A percentile compares a stretch with the other conserved stretches of the same genome.
These are phyloP conservation scores for Amphimallon solstitiale DNA, from an alignment of 2,888 invertebrate genomes.

Conservation along the genomic window DNA sequence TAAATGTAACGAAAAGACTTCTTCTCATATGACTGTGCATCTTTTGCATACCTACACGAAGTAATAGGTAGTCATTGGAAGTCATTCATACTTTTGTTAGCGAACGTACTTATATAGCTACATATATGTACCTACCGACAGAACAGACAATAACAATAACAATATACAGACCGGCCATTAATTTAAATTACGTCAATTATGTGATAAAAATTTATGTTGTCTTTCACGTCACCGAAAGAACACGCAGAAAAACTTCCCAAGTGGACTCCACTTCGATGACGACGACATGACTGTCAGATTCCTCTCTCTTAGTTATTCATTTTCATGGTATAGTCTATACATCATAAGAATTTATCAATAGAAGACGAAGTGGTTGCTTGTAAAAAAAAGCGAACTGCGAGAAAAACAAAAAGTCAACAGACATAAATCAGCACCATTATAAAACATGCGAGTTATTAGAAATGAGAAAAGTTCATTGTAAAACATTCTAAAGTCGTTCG, in stretches of 20 bases:
- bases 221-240: conserved; percentile 9
- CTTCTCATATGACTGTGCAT: too few relatives aligned
- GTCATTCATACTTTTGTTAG: not conserved
- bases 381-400: too few relatives aligned
- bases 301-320: conserved; percentile 6
- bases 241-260: not conserved
- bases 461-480: not conserved
- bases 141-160: conserved; percentile 7
- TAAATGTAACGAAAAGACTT: too few relatives aligned
- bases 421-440: not conserved
- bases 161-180: conserved; percentile 18
- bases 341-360: conserved; percentile 24
- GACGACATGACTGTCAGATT: not conserved
- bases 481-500: not conserved
- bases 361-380: not conserved
- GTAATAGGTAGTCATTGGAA: too few relatives aligned
- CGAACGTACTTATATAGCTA: conserved; percentile 2
- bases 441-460: not conserved
- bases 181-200: conserved; percentile 30
- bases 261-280: conserved; percentile 1
- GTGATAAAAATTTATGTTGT: conserved; percentile 28
- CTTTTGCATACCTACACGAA: too few relatives aligned
- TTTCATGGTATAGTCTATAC: conserved; percentile 1
- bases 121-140: conserved; percentile 10
- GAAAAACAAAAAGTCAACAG: not conserved